Base-by-base conservation (phyloP, 2,113 vertebrate genomes). In the Ascaphus truei region DNA sequence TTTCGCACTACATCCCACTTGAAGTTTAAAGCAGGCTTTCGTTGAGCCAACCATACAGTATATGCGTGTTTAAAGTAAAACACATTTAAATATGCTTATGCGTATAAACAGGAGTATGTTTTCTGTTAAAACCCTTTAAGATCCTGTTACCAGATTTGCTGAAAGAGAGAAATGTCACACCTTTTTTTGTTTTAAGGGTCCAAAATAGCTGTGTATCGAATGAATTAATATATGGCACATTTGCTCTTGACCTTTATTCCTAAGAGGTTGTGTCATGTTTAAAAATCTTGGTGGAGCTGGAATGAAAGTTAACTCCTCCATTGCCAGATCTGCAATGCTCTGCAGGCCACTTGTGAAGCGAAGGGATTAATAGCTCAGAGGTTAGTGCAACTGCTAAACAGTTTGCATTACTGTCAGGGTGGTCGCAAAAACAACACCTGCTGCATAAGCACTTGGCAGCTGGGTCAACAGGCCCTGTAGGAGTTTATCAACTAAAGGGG, bases 391-490 rank as follows among this genome's bases (percentile, higher is more conserved):
- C 94, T 90, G 92, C 94, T 96, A 95, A 98, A 98, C 94, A 97
- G 94, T 93, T 94, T 96, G 94, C 91, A 90, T 93, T 91, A 94
- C 96, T 93, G 92, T 91, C 95, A 94, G 95, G 95, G 95, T 96
- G 96, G 93, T 92, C 95, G 86, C 93, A 94, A 95, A 96, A 95
- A 95, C 94, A 95, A 90, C 93, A 98, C 95, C 97, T 95, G 95
- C 94, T 91, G 89, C 89, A 91, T 85, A 89, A 89, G 88, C 91
- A 88, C 93, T 94, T 91, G 92, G 94, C 97, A 97, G 95, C 94
- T 97, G 94, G 96, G 95, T 97, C 97, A 99, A 98, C 94, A 96
- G 95, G 93, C 95, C 91, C 94, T 93, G 92, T 94, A 94, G 95
- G 94, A 98, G 95, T 95, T 93, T 90, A 94, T 95, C 94, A 93